Evolutionary conservation across 2,797 vertebrate species (phyloP).

Genomic region (Gobio occitaniae): DNA sequence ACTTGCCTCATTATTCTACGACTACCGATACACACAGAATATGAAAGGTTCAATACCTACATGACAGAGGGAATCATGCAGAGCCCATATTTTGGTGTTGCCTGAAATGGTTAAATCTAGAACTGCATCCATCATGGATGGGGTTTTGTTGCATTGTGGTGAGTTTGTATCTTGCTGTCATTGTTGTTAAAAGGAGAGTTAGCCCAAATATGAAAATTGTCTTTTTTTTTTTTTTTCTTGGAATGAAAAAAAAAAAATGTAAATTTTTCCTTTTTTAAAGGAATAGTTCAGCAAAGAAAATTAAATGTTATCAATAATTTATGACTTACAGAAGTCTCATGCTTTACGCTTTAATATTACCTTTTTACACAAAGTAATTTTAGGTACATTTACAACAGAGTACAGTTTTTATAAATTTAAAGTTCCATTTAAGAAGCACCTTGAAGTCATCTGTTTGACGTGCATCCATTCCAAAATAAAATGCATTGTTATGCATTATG

Average conservation of each 20-base stretch:
- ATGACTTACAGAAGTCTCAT: background rate
- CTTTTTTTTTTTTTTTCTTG: background rate
- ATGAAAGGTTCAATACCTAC: background rate
- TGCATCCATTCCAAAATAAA: too few relatives aligned
- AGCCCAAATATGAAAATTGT: background rate
- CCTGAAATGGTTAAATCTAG: background rate
- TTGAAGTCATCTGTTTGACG: too few relatives aligned
- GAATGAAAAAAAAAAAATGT: too few relatives aligned
- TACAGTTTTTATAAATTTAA: too few relatives aligned
- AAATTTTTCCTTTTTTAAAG: too few relatives aligned
- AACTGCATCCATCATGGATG: background rate
- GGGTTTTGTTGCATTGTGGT: background rate
- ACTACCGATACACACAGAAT: too few relatives aligned
- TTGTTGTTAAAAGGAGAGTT: background rate
- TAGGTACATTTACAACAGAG: background rate
- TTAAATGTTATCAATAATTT: too few relatives aligned
- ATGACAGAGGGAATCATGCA: conserved; percentile 27
- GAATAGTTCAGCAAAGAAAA: too few relatives aligned
- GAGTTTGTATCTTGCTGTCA: background rate
- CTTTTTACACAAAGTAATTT: background rate
- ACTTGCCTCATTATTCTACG: conserved; percentile 33
- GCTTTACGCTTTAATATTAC: background rate
- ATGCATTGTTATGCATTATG: too few relatives aligned
- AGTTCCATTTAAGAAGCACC: too few relatives aligned
- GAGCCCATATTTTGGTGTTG: conserved; percentile 24